Evolutionary conservation across 2,888 invertebrate genomes (phyloP).

Genomic region (Pelosia muscerda): DNA sequence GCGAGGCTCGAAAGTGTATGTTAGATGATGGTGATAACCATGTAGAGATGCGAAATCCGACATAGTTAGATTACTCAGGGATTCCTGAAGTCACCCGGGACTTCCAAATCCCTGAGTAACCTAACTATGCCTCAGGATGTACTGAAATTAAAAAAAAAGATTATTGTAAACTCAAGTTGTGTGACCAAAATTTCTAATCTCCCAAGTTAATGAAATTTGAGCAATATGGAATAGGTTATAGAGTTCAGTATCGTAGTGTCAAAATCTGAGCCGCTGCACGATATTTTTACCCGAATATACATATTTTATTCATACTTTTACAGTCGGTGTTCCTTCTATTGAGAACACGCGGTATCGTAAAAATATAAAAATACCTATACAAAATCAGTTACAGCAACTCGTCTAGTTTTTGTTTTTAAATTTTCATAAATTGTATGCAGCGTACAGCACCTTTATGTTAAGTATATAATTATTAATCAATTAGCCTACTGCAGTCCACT

Average conservation of each 20-base stretch:
- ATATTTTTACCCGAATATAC: slow-evolving; percentile 4
- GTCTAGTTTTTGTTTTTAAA: not conserved
- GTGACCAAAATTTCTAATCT: not conserved
- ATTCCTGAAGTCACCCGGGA: not conserved
- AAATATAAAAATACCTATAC: not conserved
- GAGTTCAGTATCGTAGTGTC: not conserved
- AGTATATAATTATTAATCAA: no score
- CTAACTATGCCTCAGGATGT: no score
- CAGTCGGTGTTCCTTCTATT: slow-evolving; percentile 4
- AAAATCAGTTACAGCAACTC: not conserved
- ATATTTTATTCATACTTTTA: slow-evolving; percentile 4
- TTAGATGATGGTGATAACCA: no score
- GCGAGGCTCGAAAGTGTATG: no score
- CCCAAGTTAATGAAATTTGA: no score
- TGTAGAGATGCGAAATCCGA: no score
- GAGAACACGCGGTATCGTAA: slow-evolving; percentile 7
- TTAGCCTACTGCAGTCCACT: no score
- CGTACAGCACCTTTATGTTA: not conserved
- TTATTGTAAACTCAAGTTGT: not conserved
- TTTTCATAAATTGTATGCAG: not conserved
- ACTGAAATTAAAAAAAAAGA: not conserved
- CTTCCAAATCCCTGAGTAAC: no score
- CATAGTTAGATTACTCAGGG: not conserved
- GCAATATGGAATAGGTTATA: not conserved
- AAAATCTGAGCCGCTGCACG: not conserved